Evolutionary conservation across 1,140 invertebrate species (phyloP).

Genomic region (Thereuonema tuberculata): DNA sequence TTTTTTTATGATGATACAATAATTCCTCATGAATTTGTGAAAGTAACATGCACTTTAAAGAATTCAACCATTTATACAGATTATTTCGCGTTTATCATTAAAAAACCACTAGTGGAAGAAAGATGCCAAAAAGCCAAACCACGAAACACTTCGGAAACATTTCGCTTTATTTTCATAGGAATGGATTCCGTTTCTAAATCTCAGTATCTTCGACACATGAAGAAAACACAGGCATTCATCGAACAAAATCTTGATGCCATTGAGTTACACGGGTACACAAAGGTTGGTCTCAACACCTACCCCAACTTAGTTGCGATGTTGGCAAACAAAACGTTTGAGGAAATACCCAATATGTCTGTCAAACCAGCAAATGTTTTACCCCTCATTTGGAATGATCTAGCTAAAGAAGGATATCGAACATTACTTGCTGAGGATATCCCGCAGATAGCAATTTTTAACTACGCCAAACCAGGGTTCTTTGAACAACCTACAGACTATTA

Average conservation of each 20-base stretch:
- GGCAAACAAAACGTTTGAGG: slow-evolving; percentile 19
- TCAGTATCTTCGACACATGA: slow-evolving; percentile 42
- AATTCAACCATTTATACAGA: neutral
- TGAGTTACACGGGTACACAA: slow-evolving; percentile 32
- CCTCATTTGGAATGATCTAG: slow-evolving; percentile 39
- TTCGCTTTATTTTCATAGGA: slow-evolving; percentile 35
- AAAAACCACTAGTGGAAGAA: neutral
- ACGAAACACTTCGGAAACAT: neutral
- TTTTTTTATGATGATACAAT: neutral
- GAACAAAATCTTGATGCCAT: slow-evolving; percentile 26
- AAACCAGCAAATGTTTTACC: slow-evolving; percentile 26
- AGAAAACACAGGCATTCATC: slow-evolving; percentile 34
- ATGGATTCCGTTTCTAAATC: slow-evolving; percentile 43
- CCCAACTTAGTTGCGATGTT: slow-evolving; percentile 33
- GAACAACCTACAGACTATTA: slow-evolving; percentile 36
- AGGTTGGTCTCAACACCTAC: slow-evolving; percentile 35
- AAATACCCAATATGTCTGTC: neutral
- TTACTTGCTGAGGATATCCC: slow-evolving; percentile 37
- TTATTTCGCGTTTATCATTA: neutral
- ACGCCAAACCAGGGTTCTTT: slow-evolving; percentile 32
- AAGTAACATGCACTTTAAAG: neutral
- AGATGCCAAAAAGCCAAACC: neutral
- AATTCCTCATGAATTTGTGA: neutral
- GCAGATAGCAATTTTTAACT: slow-evolving; percentile 37
- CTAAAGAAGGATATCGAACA: slow-evolving; percentile 32